Conservation (phyloP, 2,888 invertebrate species). For the Erebia palarica region DNA sequence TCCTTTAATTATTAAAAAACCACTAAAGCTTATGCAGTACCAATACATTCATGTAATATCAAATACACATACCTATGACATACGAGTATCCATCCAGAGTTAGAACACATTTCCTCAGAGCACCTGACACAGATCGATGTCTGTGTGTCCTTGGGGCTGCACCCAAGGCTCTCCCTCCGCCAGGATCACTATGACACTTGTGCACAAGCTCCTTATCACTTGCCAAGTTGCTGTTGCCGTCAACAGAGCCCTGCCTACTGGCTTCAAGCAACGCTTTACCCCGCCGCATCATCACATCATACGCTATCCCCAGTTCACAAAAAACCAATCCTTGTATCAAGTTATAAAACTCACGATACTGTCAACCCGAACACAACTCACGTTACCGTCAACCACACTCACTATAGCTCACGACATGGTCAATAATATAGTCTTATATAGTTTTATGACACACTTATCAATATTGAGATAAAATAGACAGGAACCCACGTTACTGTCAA, state of each 20-base stretch:
- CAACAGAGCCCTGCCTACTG: conserved; percentile 77
- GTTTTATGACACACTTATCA: background rate
- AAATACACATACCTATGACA: conserved; percentile 88
- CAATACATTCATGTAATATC: background rate
- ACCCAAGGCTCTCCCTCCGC: conserved; percentile 76
- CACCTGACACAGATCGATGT: conserved; percentile 78
- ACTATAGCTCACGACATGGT: background rate
- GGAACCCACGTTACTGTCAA: background rate
- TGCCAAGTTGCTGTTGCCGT: conserved; percentile 64
- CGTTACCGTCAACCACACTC: conserved; percentile 2
- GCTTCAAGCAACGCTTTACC: conserved; percentile 75
- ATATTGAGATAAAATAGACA: background rate
- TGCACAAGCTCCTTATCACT: conserved; percentile 85
- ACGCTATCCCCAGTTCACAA: conserved; percentile 63
- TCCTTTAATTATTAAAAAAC: background rate
- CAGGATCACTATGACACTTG: conserved; percentile 86
- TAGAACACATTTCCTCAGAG: conserved; percentile 90
- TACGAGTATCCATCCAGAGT: conserved; percentile 93
- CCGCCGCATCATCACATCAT: conserved; percentile 77
- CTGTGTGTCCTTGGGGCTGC: conserved; percentile 66
- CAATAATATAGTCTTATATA: background rate
- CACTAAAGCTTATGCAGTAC: background rate
- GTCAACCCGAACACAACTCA: conserved; percentile 14
- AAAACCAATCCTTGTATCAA: background rate
- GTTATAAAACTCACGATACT: background rate